Conservation (phyloP, 1,140 invertebrate species). For the Trinorchestia longiramus region DNA sequence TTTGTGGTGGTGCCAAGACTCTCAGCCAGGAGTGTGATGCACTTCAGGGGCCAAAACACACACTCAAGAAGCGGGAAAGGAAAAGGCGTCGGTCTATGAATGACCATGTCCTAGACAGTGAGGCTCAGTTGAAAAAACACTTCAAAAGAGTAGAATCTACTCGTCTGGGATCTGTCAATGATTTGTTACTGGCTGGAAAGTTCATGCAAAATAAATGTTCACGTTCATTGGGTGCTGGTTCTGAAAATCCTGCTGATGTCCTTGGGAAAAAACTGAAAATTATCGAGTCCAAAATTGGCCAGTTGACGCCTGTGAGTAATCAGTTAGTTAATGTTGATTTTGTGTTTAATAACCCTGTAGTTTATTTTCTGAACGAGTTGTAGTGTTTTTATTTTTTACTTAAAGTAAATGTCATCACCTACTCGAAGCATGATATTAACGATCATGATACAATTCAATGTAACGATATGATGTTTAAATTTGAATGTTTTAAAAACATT, state of each 20-base stretch:
- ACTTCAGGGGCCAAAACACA: not conserved
- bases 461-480: too few relatives aligned
- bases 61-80: not conserved
- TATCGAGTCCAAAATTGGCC: not conserved
- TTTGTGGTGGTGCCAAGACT: not conserved
- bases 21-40: not conserved
- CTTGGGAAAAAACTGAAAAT: not conserved
- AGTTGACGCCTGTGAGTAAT: not conserved
- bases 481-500: too few relatives aligned
- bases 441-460: too few relatives aligned
- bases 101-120: not conserved
- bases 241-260: not conserved
- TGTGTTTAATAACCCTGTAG: too few relatives aligned
- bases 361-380: too few relatives aligned
- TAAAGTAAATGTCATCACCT: too few relatives aligned
- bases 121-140: not conserved
- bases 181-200: not conserved
- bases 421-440: too few relatives aligned
- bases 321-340: too few relatives aligned
- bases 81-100: constrained; percentile 13
- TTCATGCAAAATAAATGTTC: not conserved
- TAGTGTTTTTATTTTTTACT: too few relatives aligned
- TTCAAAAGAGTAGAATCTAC: not conserved
- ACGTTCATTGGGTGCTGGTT: not conserved
- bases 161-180: not conserved